Evolutionary conservation across 2,888 invertebrate species (phyloP), one percentile per base, ranked within the genome.

Genomic region (Drosophila nigritarsus): DNA sequence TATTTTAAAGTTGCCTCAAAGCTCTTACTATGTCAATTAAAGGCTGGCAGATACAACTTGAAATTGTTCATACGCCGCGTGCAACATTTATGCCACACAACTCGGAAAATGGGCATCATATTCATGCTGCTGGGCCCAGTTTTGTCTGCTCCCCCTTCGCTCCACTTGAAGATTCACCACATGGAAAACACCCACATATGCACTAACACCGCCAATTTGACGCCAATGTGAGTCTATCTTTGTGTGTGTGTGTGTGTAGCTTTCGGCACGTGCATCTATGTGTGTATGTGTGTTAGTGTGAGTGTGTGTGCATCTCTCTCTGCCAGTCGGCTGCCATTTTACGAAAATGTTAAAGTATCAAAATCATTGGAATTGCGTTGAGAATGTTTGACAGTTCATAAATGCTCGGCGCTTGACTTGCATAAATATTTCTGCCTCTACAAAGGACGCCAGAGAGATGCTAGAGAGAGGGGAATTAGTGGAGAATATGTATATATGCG

Each of bases 381-480:
- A 91, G 89, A 91, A 87, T 90, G 89, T 90, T 90, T 90, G 89
- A 90, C 89, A 91, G 91, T 90, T 90, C 89, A 90, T 90, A 90
- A 87, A 90, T 87, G 89, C 91, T 83, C 85, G 85, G 78, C 78
- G 85, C 89, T 90, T 90, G 89, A 90, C 89, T 90, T 90, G 91
- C 89, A 90, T 90, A 90, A 90, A 90, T 90, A 90, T 90, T 91
- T 90, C 77, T 72, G 83, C 83, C 89, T 77, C 30, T 45, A 45
- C 40, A 54, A 58, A 56, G 61, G 48, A 56, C 40, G 54, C 40
- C 27, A 27, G n/a, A 42, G 29, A 27, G 24, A 20, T 20, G 20
- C 13, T 5, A 13, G n/a, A n/a, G 20, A 24, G 18, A 18, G n/a
- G 36, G 36, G 53, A 15, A 0, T 20, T 15, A n/a, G 40, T 13